Conservation (phyloP, 2,797 vertebrate species). For the Leuciscus waleckii region DNA sequence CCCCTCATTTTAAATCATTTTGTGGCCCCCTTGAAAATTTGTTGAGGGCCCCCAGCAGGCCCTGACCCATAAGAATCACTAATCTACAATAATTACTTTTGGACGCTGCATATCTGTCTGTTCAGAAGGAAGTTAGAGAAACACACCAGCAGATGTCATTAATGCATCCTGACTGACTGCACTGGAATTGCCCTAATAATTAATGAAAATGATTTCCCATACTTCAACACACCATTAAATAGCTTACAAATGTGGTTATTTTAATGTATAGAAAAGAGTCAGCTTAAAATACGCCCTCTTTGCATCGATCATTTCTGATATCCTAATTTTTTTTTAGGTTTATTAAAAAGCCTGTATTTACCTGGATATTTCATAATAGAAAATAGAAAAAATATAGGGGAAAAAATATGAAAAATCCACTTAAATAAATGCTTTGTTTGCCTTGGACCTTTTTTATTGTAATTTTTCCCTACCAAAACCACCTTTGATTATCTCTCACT, state of each 20-base stretch:
- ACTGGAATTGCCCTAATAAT: slow-evolving; percentile 9
- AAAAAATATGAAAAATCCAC: background rate
- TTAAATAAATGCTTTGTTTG: background rate
- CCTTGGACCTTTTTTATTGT: background rate
- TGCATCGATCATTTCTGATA: background rate
- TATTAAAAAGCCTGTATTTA: background rate
- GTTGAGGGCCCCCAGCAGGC: background rate
- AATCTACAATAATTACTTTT: background rate
- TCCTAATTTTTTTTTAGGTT: background rate
- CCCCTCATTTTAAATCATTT: background rate
- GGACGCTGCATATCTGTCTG: background rate
- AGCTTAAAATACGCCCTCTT: background rate
- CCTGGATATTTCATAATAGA: background rate
- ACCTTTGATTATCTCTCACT: background rate
- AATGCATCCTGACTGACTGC: slow-evolving; percentile 16
- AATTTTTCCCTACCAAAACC: background rate
- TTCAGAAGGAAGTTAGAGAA: slow-evolving; percentile 8
- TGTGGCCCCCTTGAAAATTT: background rate
- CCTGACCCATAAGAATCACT: background rate
- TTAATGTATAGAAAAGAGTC: background rate
- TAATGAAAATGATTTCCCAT: background rate
- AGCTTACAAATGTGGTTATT: background rate
- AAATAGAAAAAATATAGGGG: background rate
- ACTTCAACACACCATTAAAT: background rate
- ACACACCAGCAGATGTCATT: slow-evolving; percentile 14